A percentile compares a stretch with the other conserved stretches of the same genome.
Evolutionary conservation across 2,888 invertebrate genomes (phyloP).

Genomic region (Stenotaenia linearis): DNA sequence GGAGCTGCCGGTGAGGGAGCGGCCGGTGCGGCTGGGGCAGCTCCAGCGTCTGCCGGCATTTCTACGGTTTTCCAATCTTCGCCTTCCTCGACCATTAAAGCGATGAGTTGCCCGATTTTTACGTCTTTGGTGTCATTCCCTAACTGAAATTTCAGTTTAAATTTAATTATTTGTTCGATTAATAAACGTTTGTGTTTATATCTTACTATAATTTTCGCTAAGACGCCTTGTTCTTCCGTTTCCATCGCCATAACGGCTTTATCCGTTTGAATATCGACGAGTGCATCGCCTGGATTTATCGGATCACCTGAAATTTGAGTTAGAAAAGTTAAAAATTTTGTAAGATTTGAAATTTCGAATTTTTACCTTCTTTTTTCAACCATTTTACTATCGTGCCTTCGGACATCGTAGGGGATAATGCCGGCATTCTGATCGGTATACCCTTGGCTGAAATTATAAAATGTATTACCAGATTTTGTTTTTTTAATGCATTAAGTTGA

Average conservation of each 20-base stretch:
- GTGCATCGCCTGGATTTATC: slow-evolving; percentile 55
- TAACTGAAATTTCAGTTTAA: slow-evolving; percentile 44
- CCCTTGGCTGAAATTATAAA: background rate
- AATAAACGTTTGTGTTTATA: background rate
- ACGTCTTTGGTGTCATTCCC: slow-evolving; percentile 55
- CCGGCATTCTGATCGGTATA: background rate
- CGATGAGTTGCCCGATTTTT: slow-evolving; percentile 56
- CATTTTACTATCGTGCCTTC: slow-evolving; percentile 28
- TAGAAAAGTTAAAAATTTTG: background rate
- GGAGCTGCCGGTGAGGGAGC: background rate
- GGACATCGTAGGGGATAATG: slow-evolving; percentile 19
- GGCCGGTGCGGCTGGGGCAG: slow-evolving; percentile 33
- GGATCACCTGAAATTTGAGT: slow-evolving; percentile 49
- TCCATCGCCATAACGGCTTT: slow-evolving; percentile 59
- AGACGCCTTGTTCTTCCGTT: slow-evolving; percentile 56
- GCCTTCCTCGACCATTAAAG: slow-evolving; percentile 56
- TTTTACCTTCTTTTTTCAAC: slow-evolving; percentile 8
- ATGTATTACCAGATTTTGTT: too few relatives aligned
- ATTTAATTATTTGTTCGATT: background rate
- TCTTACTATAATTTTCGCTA: slow-evolving; percentile 58
- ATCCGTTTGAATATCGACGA: slow-evolving; percentile 62
- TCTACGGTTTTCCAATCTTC: slow-evolving; percentile 58
- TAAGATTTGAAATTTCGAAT: background rate
- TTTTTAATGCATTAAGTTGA: too few relatives aligned
- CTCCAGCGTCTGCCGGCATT: slow-evolving; percentile 41